Evolutionary conservation across 2,113 vertebrate genomes (phyloP), one percentile per base, ranked within the genome.

Genomic region (Gymnobelideus leadbeateri): DNA sequence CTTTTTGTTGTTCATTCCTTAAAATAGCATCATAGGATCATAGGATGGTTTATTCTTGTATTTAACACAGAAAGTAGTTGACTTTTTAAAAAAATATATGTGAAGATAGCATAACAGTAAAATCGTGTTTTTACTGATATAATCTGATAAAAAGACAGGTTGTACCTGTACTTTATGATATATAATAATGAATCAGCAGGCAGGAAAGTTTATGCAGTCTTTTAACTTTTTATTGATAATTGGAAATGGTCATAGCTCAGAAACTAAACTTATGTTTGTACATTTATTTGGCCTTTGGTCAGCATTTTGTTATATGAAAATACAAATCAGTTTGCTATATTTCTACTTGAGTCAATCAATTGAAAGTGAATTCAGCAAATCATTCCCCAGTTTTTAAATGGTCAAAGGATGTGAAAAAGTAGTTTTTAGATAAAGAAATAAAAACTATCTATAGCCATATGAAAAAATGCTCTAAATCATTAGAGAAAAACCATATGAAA

Each of bases 1-100:
- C 68, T 97, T 94, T 57, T 24, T 94, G 52, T 89, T 92, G 25
- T 93, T 84, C 19, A 94, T 93, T 95, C 92, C 68, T 92, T 91
- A 91, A 94, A 94, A 93, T 51, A 90, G 54, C 49, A 94, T 6
- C 55, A 37, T 68, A 92, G 55, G 92, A 91, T 28, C 31, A n/a
- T 68, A 92, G 51, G 93, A 92, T 51, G 21, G 68, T 89, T 90
- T 93, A 24, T 94, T 92, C 25, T 94, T 53, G 61, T 68, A 93
- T 54, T 92, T 95, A 95, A 94, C 91, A 24, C 24, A 89, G 5
- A 95, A 94, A 91, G 3, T 43, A 90, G 3, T 92, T 92, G 57
- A 84, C 43, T 37, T 54, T 26, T 9, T 26, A 55, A 49, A 55
- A 55, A 49, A 49, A 49, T 49, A 49, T 26, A 55, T 55, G 53